Percentiles rank a stretch among this genome's conserved stretches.
phyloP scores from a whole-genome alignment of 2,888 invertebrate species.

The Ormia ochracea region DNA sequence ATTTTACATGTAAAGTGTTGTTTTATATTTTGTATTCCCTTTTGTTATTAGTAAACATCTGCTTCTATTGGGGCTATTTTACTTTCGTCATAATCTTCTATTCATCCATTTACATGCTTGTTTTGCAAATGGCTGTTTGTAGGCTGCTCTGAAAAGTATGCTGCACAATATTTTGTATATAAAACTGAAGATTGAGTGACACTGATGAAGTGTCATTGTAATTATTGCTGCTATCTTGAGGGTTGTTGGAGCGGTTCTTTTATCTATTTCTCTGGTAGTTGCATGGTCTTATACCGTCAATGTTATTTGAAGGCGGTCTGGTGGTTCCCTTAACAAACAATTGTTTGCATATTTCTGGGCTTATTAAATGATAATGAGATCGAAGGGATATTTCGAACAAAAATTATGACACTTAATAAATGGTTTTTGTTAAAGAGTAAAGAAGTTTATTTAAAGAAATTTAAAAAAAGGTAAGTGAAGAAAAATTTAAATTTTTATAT shows the following conservation, averaged over 20 bases:
- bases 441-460: too few species aligned
- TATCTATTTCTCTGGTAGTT: neutral
- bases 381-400: neutral
- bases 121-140: conserved; percentile 7
- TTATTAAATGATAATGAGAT: neutral
- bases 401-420: too few species aligned
- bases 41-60: conserved; percentile 16
- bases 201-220: conserved; percentile 64
- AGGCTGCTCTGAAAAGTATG: conserved; percentile 25
- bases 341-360: conserved; percentile 44
- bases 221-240: conserved; percentile 47
- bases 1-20: neutral
- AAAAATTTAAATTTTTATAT: too few species aligned
- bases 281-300: neutral
- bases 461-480: too few species aligned
- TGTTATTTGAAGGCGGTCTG: neutral
- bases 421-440: too few species aligned
- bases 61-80: neutral
- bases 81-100: neutral
- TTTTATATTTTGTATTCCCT: neutral
- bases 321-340: conserved; percentile 8
- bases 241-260: conserved; percentile 39
- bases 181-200: conserved; percentile 59
- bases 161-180: conserved; percentile 1
- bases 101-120: conserved; percentile 1